Conservation (phyloP, 2,797 vertebrate genomes). For the Anisognathus igniventris region DNA sequence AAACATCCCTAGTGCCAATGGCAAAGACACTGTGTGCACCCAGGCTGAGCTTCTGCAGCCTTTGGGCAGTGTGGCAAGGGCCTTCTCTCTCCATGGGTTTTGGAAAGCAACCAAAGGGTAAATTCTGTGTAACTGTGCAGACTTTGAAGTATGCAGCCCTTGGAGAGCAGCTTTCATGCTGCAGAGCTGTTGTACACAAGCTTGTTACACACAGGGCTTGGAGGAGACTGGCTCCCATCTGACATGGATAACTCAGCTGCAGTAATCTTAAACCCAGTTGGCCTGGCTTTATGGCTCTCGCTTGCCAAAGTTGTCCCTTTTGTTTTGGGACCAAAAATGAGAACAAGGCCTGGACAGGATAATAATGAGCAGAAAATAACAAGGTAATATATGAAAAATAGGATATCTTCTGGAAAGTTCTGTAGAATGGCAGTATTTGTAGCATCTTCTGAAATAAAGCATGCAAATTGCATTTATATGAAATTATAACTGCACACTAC, state of each 20-base stretch:
- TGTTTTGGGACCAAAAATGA: background rate
- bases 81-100: background rate
- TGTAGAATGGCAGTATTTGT: background rate
- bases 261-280: background rate
- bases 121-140: background rate
- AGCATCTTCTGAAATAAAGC: background rate
- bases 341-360: background rate
- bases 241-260: background rate
- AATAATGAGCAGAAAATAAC: background rate
- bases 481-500: background rate
- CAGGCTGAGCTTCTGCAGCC: background rate
- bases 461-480: background rate
- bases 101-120: background rate
- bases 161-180: background rate
- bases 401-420: background rate
- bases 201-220: background rate
- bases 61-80: background rate
- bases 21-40: background rate
- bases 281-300: background rate
- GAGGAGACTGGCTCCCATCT: background rate
- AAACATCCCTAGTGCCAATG: background rate
- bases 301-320: conserved; percentile 22
- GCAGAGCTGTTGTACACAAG: background rate
- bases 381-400: background rate
- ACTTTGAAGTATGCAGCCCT: background rate